A percentile compares a stretch with the other conserved stretches of the same genome.
Conservation (phyloP, 2,888 invertebrate genomes). For the Hirtodrosophila trivittata region DNA sequence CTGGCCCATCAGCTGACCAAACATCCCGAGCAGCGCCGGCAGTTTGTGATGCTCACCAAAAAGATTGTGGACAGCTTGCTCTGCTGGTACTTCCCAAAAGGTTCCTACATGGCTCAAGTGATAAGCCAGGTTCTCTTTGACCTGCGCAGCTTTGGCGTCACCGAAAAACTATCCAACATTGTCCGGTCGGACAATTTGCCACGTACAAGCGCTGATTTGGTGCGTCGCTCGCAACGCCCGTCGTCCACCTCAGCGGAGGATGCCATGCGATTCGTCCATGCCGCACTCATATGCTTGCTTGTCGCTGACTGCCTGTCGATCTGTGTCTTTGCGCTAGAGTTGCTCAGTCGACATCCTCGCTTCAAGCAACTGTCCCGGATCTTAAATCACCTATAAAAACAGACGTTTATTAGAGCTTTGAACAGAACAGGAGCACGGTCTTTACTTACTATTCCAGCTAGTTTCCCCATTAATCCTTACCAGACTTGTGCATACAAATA, state of each 20-base stretch:
- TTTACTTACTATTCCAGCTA: no score
- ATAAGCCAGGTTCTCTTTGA: constrained; percentile 36
- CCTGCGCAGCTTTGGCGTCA: constrained; percentile 58
- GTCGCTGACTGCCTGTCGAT: constrained; percentile 14
- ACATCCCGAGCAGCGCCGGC: constrained; percentile 11
- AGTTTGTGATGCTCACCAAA: constrained; percentile 34
- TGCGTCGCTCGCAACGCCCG: not conserved
- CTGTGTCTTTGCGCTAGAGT: constrained; percentile 47
- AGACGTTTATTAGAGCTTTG: not conserved
- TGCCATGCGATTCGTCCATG: constrained; percentile 48
- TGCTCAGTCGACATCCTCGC: constrained; percentile 14
- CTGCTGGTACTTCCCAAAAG: constrained; percentile 55
- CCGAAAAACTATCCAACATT: constrained; percentile 19
- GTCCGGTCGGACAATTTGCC: constrained; percentile 13
- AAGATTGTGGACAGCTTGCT: constrained; percentile 56
- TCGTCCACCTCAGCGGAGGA: constrained; percentile 1
- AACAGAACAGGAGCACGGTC: no score
- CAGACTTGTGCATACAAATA: no score
- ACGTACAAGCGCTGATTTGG: constrained; percentile 2
- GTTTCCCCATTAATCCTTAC: no score
- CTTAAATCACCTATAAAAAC: constrained; percentile 17
- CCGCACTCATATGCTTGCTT: constrained; percentile 45
- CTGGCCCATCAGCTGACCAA: constrained; percentile 39
- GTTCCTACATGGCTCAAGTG: constrained; percentile 41
- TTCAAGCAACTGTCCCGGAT: constrained; percentile 17